A percentile compares a stretch with the other conserved stretches of the same genome.
phyloP scores from a whole-genome alignment of 2,888 invertebrate species.

The Xestoiulus laeticollis region DNA sequence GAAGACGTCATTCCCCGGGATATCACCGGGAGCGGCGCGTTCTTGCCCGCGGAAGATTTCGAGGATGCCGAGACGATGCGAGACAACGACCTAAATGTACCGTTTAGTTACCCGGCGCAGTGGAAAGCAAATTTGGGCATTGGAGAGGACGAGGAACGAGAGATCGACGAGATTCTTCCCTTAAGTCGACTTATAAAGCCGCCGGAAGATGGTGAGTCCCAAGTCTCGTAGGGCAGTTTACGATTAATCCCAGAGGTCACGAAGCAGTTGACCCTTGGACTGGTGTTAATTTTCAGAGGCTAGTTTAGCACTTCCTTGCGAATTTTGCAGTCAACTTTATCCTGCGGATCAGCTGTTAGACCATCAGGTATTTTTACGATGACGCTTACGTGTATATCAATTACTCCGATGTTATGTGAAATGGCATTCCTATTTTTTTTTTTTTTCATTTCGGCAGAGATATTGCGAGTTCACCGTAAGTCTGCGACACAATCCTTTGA shows the following conservation, averaged over 20 bases:
- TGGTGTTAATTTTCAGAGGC: neutral
- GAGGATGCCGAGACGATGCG: neutral
- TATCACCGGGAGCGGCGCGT: neutral
- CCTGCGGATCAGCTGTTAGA: neutral
- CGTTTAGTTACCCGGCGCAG: neutral
- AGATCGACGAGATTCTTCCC: neutral
- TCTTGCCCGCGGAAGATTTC: neutral
- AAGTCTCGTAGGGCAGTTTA: neutral
- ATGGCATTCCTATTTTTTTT: neutral
- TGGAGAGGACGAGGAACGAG: neutral
- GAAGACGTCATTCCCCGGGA: neutral
- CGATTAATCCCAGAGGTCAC: too few relatives aligned
- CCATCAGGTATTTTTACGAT: slow-evolving; percentile 47
- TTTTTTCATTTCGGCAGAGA: neutral
- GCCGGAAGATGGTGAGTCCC: neutral
- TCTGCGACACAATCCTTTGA: neutral
- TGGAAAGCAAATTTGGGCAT: neutral
- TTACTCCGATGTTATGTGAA: neutral
- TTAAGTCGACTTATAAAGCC: neutral
- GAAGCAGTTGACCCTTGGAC: neutral
- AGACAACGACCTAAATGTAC: neutral
- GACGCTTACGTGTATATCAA: too few relatives aligned
- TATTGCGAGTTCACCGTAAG: neutral
- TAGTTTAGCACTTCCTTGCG: slow-evolving; percentile 46
- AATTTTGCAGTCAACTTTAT: slow-evolving; percentile 49